Percentiles rank a stretch among this genome's conserved stretches.
Conservation (phyloP, 2,888 invertebrate genomes). For the Xylota segnis region DNA sequence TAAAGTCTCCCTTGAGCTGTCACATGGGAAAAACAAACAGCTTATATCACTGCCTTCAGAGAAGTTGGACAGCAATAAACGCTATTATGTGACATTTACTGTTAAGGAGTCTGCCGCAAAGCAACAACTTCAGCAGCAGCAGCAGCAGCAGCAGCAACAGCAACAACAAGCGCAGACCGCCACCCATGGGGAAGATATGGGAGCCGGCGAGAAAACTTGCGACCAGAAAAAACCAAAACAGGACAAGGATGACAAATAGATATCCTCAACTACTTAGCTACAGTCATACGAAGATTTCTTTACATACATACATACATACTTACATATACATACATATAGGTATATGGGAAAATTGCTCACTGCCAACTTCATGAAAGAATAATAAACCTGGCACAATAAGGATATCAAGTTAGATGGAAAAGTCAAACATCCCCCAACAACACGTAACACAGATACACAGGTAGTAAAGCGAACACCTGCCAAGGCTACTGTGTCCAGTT, state of each 20-base stretch:
- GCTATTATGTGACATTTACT: conserved; percentile 96
- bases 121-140: conserved; percentile 68
- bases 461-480: conserved; percentile 58
- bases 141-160: conserved; percentile 10
- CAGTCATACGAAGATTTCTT: conserved; percentile 30
- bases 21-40: conserved; percentile 93
- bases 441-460: conserved; percentile 26
- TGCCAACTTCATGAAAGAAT: conserved; percentile 67
- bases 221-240: conserved; percentile 68
- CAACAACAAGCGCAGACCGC: conserved; percentile 51
- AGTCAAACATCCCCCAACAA: conserved; percentile 39
- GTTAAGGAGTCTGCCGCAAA: conserved; percentile 88
- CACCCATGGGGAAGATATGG: conserved; percentile 23
- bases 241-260: conserved; percentile 73
- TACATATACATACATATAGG: too few species aligned
- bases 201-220: conserved; percentile 49
- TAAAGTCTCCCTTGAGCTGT: conserved; percentile 91
- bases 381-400: conserved; percentile 60
- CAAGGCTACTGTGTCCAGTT: conserved; percentile 53
- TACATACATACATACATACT: conserved; percentile 28
- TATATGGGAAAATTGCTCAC: conserved; percentile 58
- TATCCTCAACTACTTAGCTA: conserved; percentile 51
- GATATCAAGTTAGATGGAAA: conserved; percentile 52
- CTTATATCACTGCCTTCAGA: conserved; percentile 95
- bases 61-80: conserved; percentile 93